Base-by-base conservation (phyloP, 2,113 vertebrate species). In the Tyto alba region DNA sequence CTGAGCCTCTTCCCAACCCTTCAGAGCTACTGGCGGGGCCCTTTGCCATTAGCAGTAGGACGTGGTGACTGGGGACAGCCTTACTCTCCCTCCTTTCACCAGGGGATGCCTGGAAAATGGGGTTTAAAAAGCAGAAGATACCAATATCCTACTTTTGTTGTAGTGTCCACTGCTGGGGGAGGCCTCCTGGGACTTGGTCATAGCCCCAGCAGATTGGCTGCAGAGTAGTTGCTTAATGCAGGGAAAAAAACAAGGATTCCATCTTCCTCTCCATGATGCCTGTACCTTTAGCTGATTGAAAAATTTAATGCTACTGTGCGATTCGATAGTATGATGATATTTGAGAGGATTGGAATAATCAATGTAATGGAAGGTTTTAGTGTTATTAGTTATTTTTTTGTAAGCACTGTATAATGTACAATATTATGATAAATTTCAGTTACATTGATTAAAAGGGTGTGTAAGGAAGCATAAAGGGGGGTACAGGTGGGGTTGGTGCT, bases 11-110 rank as follows among this genome's bases (percentile, higher is more conserved):
- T 68, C 29, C 62, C 23, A 59, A 30, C 27, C 13, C 17, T n/a
- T 18, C 55, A 27, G 21, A 40, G 18, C 20, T 87, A 20, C 34
- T 0, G 0, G 10, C 4, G 0, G 60, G 68, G 38, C 18, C 52
- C 36, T 80, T 86, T 47, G 26, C 25, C 13, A 69, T 69, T 45
- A 66, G 23, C 45, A 36, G 34, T 4, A 29, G 40, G 40, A 52
- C n/a, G 40, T 4, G 2, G 9, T 67, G 66, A 8, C 47, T 75
- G 41, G 16, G 30, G 25, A 71, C 30, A 62, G 16, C 52, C 21
- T 73, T 68, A 30, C 16, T 53, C 8, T 53, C 32, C 25, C 38
- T 88, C 53, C 60, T 82, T 23, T 75, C 32, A n/a, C 23, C 32
- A 85, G 13, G 4, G 16, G 4, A 36, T 64, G 43, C 22, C 34